Conservation (phyloP, 2,888 invertebrate species). For the Lasius platythorax region DNA sequence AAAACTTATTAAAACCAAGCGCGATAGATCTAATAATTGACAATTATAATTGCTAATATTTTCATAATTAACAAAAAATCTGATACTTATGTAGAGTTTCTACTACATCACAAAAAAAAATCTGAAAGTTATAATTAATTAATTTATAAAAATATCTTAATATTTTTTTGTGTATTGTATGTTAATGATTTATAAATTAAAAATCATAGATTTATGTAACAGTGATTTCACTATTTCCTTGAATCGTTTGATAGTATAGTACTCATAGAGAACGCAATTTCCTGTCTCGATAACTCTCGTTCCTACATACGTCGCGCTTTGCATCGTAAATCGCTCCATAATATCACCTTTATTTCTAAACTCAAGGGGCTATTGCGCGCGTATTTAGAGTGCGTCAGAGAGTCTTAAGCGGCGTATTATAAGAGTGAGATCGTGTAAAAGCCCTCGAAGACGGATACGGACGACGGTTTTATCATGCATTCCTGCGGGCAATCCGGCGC, state of each 20-base stretch:
- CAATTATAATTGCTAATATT: conserved; percentile 4
- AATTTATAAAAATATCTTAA: not conserved
- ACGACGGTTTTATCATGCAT: conserved; percentile 63
- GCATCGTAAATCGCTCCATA: conserved; percentile 30
- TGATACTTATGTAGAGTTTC: not conserved
- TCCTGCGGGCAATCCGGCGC: conserved; percentile 57
- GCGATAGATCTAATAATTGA: conserved; percentile 3
- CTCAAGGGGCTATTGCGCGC: not conserved
- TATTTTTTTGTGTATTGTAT: not conserved
- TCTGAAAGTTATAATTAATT: not conserved
- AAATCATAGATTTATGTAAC: not conserved
- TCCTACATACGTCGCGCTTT: not conserved
- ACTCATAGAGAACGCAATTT: not conserved
- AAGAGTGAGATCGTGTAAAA: conserved; percentile 58
- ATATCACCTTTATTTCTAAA: conserved; percentile 20
- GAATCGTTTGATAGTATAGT: not conserved
- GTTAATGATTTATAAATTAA: not conserved
- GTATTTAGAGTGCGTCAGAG: conserved; percentile 2
- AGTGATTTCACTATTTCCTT: not conserved
- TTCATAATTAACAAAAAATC: not conserved
- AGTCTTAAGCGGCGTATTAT: conserved; percentile 48
- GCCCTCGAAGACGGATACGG: conserved; percentile 59
- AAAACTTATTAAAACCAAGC: not conserved
- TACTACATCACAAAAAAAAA: not conserved
- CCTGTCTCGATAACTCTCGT: conserved; percentile 1